Conservation (phyloP, 2,113 vertebrate species). For the Cepphus grylle region DNA sequence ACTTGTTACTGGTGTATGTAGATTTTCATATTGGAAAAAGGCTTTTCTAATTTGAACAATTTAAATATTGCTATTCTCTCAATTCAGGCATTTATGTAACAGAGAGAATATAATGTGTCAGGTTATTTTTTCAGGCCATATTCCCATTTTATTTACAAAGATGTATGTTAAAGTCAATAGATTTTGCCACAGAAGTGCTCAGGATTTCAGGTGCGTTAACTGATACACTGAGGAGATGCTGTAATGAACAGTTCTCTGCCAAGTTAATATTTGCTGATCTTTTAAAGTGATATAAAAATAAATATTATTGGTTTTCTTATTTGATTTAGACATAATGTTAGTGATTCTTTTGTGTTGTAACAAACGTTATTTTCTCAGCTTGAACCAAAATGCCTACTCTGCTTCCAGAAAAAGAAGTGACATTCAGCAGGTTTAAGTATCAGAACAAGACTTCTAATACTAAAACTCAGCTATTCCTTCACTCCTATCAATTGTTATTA, state of each 20-base stretch:
- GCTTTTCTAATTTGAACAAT: not conserved
- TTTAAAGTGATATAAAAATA: not conserved
- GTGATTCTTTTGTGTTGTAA: not conserved
- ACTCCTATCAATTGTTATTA: not conserved
- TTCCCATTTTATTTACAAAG: not conserved
- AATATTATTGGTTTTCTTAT: not conserved
- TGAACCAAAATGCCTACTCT: not conserved
- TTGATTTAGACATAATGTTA: not conserved
- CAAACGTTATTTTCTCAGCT: not conserved
- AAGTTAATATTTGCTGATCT: not conserved
- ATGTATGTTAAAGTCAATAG: not conserved
- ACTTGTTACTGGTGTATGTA: not conserved
- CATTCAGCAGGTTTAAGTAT: not conserved
- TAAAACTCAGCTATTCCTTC: not conserved
- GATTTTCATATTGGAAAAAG: not conserved
- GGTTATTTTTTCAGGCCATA: not conserved
- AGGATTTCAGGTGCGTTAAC: not conserved
- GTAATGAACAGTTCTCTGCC: not conserved
- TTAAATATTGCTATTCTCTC: not conserved
- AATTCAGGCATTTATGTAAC: not conserved
- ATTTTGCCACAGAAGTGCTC: not conserved
- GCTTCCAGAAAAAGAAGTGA: not conserved
- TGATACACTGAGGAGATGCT: not conserved
- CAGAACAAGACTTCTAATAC: not conserved
- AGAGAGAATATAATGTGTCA: not conserved